phyloP scores from a whole-genome alignment of 2,113 vertebrate genomes.

The Burhinus oedicnemus region DNA sequence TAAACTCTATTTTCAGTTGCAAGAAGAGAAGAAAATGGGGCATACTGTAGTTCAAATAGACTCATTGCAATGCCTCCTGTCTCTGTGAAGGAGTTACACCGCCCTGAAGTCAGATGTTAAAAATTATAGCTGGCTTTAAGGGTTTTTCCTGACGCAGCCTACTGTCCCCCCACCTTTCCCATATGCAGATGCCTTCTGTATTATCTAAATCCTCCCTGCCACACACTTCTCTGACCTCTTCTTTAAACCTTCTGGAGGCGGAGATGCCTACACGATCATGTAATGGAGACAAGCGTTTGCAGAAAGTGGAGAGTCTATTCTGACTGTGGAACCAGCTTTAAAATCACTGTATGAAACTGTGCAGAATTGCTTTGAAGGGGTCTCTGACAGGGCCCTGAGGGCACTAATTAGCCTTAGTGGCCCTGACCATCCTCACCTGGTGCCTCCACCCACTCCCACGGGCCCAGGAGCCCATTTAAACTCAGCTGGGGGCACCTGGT shows the following conservation, averaged over 20 bases:
- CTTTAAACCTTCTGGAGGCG: background rate
- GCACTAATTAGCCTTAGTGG: background rate
- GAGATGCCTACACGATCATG: rapidly evolving
- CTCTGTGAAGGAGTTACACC: background rate
- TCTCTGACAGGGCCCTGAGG: background rate
- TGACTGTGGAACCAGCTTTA: background rate
- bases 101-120: background rate
- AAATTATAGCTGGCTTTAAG: background rate
- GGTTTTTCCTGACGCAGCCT: background rate
- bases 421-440: background rate
- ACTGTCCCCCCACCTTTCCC: background rate
- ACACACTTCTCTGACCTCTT: background rate
- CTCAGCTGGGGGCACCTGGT: rapidly evolving
- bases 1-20: background rate
- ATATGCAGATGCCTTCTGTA: rapidly evolving
- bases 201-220: background rate
- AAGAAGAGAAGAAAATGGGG: background rate
- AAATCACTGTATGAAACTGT: rapidly evolving
- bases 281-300: background rate
- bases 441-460: background rate
- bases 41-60: background rate
- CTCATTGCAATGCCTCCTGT: background rate
- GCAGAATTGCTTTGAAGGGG: background rate
- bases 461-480: background rate
- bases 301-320: background rate